Conservation (phyloP, 2,797 vertebrate genomes). For the Aplochiton taeniatus region DNA sequence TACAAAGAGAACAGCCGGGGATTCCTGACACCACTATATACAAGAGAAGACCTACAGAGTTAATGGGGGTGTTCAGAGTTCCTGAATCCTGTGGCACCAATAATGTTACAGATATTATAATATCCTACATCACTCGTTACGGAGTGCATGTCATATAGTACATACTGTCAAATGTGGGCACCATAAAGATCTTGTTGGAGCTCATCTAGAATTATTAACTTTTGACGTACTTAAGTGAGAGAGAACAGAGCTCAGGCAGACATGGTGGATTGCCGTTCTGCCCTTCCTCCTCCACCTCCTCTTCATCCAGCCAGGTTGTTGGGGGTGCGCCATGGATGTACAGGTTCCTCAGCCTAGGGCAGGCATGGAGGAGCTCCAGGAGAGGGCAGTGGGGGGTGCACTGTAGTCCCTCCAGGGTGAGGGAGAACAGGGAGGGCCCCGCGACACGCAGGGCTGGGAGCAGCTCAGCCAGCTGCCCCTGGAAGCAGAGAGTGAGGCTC, state of each 20-base stretch:
- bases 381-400: conserved; percentile 57
- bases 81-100: no score
- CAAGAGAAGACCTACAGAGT: no score
- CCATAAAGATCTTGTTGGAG: not conserved
- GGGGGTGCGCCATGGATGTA: conserved; percentile 61
- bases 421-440: conserved; percentile 66
- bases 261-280: conserved; percentile 34
- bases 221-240: conserved; percentile 69
- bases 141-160: no score
- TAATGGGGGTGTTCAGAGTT: no score
- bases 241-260: conserved; percentile 63
- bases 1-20: not conserved
- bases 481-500: conserved; percentile 66
- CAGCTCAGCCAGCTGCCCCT: conserved; percentile 60
- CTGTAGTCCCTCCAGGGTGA: conserved; percentile 78
- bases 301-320: not conserved
- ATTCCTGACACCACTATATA: not conserved
- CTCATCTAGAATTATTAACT: no score
- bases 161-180: not conserved
- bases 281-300: not conserved
- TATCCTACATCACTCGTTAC: no score
- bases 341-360: conserved; percentile 72
- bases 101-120: no score
- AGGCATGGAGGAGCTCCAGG: conserved; percentile 64
- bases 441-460: conserved; percentile 50